phyloP scores from a whole-genome alignment of 2,888 invertebrate species.

The Amphipoea lucens region DNA sequence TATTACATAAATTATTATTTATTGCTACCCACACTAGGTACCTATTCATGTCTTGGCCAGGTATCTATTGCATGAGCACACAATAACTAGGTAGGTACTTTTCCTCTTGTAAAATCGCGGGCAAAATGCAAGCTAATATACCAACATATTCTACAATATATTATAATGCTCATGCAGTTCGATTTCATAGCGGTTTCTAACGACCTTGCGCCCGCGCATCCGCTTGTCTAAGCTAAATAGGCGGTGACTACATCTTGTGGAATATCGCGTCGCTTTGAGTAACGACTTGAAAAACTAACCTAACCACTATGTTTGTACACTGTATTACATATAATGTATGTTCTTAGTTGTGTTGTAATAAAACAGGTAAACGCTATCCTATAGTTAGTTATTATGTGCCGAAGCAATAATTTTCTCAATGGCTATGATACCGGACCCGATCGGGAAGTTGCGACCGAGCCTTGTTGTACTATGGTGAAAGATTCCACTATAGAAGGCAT shows the following conservation, averaged over 20 bases:
- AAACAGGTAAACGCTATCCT: slow-evolving; percentile 4
- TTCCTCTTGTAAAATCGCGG: neutral
- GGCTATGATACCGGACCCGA: neutral
- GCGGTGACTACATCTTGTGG: slow-evolving; percentile 61
- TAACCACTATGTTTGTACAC: slow-evolving; percentile 39
- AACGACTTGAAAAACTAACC: slow-evolving; percentile 56
- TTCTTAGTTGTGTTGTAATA: slow-evolving; percentile 19
- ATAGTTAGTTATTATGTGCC: slow-evolving; percentile 13
- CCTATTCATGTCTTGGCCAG: neutral
- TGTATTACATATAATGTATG: slow-evolving; percentile 17
- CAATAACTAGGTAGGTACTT: neutral
- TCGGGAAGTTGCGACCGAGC: neutral
- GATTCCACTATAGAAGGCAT: no score
- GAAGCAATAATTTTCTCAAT: slow-evolving; percentile 13
- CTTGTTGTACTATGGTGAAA: neutral
- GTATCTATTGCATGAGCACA: neutral
- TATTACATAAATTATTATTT: neutral
- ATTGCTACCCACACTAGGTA: neutral
- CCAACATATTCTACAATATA: slow-evolving; percentile 28
- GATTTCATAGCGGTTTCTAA: slow-evolving; percentile 69
- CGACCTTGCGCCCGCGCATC: slow-evolving; percentile 70
- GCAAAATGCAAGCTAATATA: slow-evolving; percentile 9
- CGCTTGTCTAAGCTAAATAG: slow-evolving; percentile 63
- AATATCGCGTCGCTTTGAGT: slow-evolving; percentile 57
- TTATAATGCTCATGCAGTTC: slow-evolving; percentile 65